Evolutionary conservation across 35 echinoderm and acorn worm species (phyloP), one percentile per base, ranked within the genome.

Genomic region (Stichopus chloronotus): DNA sequence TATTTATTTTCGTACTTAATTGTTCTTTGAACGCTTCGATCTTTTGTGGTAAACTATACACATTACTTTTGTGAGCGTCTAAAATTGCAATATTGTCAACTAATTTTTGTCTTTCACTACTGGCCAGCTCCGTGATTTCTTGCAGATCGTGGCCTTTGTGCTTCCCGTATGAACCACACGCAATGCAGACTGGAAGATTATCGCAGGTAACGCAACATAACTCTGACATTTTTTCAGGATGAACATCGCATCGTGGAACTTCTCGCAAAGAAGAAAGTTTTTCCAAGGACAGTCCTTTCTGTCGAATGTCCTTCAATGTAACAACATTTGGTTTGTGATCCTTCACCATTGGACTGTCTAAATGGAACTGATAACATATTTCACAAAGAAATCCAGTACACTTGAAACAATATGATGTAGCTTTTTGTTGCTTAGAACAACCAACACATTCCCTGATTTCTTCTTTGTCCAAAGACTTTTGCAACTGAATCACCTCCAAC

Each of bases 331-430:
- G 14, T 52, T 71, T 59, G 17, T 89, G 59, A 25, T 89, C 60
- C 58, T 87, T 87, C n/a, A 88, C 1, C 10, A 71, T 72, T 14
- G 65, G 65, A 20, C 55, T 89, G 57, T 59, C 71, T 17, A 52
- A 8, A 10, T 89, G 87, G 55, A 71, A 89, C 20, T 89, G 13
- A 74, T 89, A 16, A 89, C 87, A 89, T 14, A n/a, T 21, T 7
- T 30, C 43, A 55, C 87, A 89, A 12, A 89, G 22, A 54, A 89
- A 89, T 5, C 71, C n/a, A 6, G 53, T 89, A 19, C 87, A 89
- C 30, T 56, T 89, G 21, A 89, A 89, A 43, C 87, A 89, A n/a
- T 71, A 89, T 12, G 87, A 59, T 71, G 22, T 25, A 74, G 55
- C 60, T 11, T 52, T 74, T 52, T 53, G 7, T 4, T 89, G n/a